Conservation (phyloP, 2,797 vertebrate genomes). For the Chelmon rostratus region DNA sequence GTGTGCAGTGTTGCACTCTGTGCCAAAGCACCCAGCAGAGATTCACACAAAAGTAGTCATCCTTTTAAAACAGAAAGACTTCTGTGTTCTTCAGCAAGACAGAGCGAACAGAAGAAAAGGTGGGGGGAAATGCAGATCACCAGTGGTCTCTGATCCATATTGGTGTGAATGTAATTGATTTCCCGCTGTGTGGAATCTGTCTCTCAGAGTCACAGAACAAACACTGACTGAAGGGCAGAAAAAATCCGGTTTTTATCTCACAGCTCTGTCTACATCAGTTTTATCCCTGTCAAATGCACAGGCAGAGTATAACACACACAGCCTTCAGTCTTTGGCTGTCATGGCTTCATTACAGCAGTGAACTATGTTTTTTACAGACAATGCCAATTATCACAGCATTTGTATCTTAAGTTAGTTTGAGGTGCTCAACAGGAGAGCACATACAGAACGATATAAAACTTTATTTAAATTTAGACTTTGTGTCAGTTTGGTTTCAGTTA, state of each 20-base stretch:
- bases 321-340: slow-evolving; percentile 13
- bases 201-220: slow-evolving; percentile 65
- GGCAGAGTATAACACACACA: slow-evolving; percentile 15
- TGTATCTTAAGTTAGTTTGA: neutral
- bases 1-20: slow-evolving; percentile 43
- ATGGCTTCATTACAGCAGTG: slow-evolving; percentile 24
- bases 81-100: slow-evolving; percentile 50
- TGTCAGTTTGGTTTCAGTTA: too few species aligned
- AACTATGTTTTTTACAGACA: too few species aligned
- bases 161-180: slow-evolving; percentile 74
- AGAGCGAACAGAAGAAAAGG: slow-evolving; percentile 14
- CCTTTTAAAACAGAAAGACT: slow-evolving; percentile 46
- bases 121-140: slow-evolving; percentile 50
- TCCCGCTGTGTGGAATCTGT: slow-evolving; percentile 71
- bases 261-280: slow-evolving; percentile 35
- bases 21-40: slow-evolving; percentile 51
- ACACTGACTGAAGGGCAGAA: slow-evolving; percentile 54
- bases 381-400: neutral
- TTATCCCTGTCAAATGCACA: slow-evolving; percentile 46
- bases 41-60: slow-evolving; percentile 55
- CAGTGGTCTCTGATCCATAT: slow-evolving; percentile 68
- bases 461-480: too few species aligned
- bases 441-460: neutral
- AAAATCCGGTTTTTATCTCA: slow-evolving; percentile 49
- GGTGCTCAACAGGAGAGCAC: neutral